These are phyloP conservation scores for Oxystoma pomonae DNA, from an alignment of 2,888 invertebrate genomes.

Conservation along the genomic window DNA sequence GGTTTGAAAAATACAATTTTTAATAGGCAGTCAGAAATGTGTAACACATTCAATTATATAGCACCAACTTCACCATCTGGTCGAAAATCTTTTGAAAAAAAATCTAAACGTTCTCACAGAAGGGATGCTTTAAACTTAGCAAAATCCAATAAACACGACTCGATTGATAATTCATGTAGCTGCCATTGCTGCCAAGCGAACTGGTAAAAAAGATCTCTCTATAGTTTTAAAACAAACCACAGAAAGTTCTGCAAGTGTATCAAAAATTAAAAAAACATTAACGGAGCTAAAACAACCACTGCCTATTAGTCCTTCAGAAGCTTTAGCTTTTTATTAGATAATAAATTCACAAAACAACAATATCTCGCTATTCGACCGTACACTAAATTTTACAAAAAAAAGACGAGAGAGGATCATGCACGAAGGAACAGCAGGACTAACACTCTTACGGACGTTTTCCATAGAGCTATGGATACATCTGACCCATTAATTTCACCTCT, in stretches of 20 bases:
- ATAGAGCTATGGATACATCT: too few species aligned
- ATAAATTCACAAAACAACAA: constrained; percentile 1
- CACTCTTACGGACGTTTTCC: too few species aligned
- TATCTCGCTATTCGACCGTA: not conserved
- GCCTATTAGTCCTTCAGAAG: not conserved
- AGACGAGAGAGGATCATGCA: too few species aligned
- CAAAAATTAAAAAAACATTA: not conserved
- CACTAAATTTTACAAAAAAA: too few species aligned
- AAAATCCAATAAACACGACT: not conserved
- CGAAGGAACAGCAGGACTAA: too few species aligned
- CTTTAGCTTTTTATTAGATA: not conserved
- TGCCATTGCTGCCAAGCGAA: not conserved
- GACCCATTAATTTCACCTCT: too few species aligned
- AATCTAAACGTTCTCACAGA: not conserved
- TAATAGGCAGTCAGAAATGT: too few species aligned
- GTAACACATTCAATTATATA: too few species aligned
- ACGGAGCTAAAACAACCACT: not conserved
- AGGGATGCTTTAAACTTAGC: constrained; percentile 1
- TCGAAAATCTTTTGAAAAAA: constrained; percentile 1
- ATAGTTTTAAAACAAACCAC: too few species aligned
- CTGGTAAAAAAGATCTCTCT: not conserved
- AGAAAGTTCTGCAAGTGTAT: not conserved
- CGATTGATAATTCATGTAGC: not conserved
- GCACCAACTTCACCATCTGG: too few species aligned
- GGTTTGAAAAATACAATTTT: too few species aligned